Percentiles rank a stretch among this genome's conserved stretches.
Evolutionary conservation across 2,888 invertebrate species (phyloP).

Genomic region (Phyllotreta cruciferae): DNA sequence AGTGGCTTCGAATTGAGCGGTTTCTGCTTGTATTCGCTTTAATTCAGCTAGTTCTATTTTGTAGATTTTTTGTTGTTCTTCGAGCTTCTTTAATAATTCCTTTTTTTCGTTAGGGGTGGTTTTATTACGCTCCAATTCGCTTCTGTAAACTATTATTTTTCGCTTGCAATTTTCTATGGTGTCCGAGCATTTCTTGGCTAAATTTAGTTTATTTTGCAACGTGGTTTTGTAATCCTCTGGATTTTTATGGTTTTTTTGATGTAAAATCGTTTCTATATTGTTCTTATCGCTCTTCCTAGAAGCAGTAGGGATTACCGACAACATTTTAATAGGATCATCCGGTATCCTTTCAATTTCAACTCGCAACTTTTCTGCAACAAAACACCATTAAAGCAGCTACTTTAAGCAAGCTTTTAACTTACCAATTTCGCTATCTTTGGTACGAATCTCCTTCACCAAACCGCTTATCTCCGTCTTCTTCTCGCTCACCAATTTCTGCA

Average conservation of each 20-base stretch:
- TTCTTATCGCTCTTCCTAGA: background rate
- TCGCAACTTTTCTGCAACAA: conserved; percentile 27
- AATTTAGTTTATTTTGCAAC: conserved; percentile 47
- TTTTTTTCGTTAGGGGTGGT: conserved; percentile 27
- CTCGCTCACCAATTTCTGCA: conserved; percentile 22
- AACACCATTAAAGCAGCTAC: background rate
- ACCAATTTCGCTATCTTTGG: conserved; percentile 37
- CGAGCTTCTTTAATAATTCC: conserved; percentile 43
- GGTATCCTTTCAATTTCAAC: conserved; percentile 37
- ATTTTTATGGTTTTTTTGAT: conserved; percentile 17
- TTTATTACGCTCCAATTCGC: conserved; percentile 39
- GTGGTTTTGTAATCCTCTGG: conserved; percentile 35
- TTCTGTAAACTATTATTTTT: conserved; percentile 49
- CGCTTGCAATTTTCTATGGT: conserved; percentile 51
- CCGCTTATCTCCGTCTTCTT: conserved; percentile 21
- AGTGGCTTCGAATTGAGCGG: conserved; percentile 50
- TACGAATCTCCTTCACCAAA: conserved; percentile 21
- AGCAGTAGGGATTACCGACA: too few species aligned
- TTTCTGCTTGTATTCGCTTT: conserved; percentile 52
- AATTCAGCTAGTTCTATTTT: conserved; percentile 48
- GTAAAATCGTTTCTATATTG: too few species aligned
- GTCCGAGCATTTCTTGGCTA: conserved; percentile 48
- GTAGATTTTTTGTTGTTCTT: conserved; percentile 52
- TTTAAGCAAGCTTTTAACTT: conserved; percentile 23
- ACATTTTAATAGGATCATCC: conserved; percentile 25